Conservation (phyloP, 1,140 invertebrate species). For the Euschistus heros region DNA sequence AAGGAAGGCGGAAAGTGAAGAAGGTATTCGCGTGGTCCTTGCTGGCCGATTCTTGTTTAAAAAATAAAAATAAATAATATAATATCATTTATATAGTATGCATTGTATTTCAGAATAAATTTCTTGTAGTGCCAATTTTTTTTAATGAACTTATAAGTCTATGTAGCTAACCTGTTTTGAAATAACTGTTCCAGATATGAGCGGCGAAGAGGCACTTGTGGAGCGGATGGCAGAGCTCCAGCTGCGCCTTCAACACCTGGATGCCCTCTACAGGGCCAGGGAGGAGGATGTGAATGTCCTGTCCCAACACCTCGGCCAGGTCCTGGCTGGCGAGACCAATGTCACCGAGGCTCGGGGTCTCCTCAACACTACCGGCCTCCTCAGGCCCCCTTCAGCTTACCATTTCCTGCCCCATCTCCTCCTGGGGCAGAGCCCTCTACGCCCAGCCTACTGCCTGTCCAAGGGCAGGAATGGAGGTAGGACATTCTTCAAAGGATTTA, state of each 20-base stretch:
- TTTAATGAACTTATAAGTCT: too few species aligned
- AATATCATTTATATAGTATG: too few species aligned
- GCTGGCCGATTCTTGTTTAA: too few species aligned
- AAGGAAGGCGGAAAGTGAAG: too few species aligned
- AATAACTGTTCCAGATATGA: conserved; percentile 36
- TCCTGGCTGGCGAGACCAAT: conserved; percentile 25
- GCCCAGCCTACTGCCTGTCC: conserved; percentile 65
- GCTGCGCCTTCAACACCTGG: conserved; percentile 56
- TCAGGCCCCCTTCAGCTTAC: conserved; percentile 66
- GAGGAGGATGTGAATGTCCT: conserved; percentile 58
- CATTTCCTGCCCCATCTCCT: conserved; percentile 81
- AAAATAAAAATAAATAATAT: too few species aligned
- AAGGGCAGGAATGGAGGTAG: conserved; percentile 56
- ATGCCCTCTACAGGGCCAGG: conserved; percentile 55
- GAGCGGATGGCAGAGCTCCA: conserved; percentile 57
- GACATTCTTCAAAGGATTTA: conserved; percentile 24
- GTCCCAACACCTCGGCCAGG: conserved; percentile 46
- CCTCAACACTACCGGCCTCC: conserved; percentile 36
- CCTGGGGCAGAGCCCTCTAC: conserved; percentile 61
- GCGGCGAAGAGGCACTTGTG: conserved; percentile 53
- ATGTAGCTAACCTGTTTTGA: conserved; percentile 26
- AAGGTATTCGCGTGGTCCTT: too few species aligned
- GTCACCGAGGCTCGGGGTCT: conserved; percentile 27
- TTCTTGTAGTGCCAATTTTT: too few species aligned
- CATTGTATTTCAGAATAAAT: too few species aligned